Evolutionary conservation across 2,113 vertebrate species (phyloP), one percentile per base, ranked within the genome.

Genomic region (Aythya baeri): DNA sequence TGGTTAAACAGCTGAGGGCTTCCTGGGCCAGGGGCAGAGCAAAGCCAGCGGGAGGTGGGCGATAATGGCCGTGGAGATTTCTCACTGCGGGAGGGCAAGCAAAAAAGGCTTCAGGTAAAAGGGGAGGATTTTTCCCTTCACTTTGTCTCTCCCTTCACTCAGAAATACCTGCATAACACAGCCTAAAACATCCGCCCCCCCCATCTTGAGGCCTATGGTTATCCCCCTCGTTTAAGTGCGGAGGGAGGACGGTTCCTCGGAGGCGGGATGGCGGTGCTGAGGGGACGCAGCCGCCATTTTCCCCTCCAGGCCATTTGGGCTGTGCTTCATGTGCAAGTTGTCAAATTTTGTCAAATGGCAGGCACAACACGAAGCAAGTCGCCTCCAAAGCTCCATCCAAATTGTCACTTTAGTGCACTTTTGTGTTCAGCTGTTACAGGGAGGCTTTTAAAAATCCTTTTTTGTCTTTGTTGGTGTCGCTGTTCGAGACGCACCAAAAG

Each of bases 1-100:
- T 96, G 62, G 36, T 92, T 91, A 73, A 95, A 76, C 29, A 93
- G 41, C 71, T 59, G 86, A 88, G 50, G 43, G 32, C 18, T 83
- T 75, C 52, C 68, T 62, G 65, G 34, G 44, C n/a, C 25, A 46
- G 75, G 36, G 22, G 82, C 70, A 82, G 8, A 78, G 66, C 43
- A 80, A 71, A 86, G 44, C 59, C n/a, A 11, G 58, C 2, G 6
- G 79, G 38, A 92, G 68, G 26, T 27, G 27, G 61, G n/a, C 13
- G 55, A 22, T 49, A 70, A 91, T 15, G 59, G 55, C 66, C 14
- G 12, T 50, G 38, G 57, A 74, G 68, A 74, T 52, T 59, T 94
- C 79, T 88, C 57, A 9, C 17, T 27, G 43, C 44, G 58, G 61
- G 27, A 91, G 50, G 21, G 13, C 22, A 72, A 75, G 31, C 57